Conservation (phyloP, 2,113 vertebrate genomes). For the Calyptommatus sinebrachiatus region DNA sequence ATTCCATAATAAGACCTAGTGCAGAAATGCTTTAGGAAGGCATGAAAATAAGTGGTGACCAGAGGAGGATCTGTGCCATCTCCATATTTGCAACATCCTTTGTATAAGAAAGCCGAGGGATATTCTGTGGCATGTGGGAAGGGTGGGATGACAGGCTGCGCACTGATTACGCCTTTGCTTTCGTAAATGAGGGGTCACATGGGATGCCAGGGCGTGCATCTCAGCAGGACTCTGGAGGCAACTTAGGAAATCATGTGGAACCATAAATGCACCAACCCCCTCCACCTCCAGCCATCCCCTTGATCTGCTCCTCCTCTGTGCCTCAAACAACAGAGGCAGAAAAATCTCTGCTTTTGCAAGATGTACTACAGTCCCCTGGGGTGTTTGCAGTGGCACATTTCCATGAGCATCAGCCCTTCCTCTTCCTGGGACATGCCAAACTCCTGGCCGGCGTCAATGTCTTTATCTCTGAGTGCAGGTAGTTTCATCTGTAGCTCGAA, state of each 20-base stretch:
- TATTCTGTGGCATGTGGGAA: neutral
- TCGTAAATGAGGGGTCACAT: constrained; percentile 66
- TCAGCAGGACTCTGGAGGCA: constrained; percentile 56
- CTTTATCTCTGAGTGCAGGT: neutral
- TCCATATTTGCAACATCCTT: neutral
- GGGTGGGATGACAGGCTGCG: constrained; percentile 43
- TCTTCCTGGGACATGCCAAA: constrained; percentile 5
- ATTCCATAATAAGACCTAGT: too few relatives aligned
- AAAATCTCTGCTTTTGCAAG: constrained; percentile 5
- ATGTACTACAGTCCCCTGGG: constrained; percentile 12
- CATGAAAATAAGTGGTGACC: neutral
- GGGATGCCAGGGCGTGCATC: constrained; percentile 40
- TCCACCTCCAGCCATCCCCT: constrained; percentile 28
- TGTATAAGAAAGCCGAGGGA: neutral
- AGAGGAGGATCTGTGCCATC: constrained; percentile 7
- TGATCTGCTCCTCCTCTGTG: constrained; percentile 22
- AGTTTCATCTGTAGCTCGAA: neutral
- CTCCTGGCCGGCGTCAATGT: constrained; percentile 3
- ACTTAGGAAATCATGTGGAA: constrained; percentile 69
- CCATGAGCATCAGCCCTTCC: neutral
- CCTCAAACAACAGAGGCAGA: constrained; percentile 29
- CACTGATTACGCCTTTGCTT: constrained; percentile 52
- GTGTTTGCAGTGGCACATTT: constrained; percentile 1
- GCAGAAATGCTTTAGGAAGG: neutral
- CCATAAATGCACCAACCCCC: constrained; percentile 43